A percentile compares a stretch with the other conserved stretches of the same genome.
These are phyloP conservation scores for Venustoraphidia nigricollis DNA, from an alignment of 2,888 invertebrate species.

Conservation along the genomic window DNA sequence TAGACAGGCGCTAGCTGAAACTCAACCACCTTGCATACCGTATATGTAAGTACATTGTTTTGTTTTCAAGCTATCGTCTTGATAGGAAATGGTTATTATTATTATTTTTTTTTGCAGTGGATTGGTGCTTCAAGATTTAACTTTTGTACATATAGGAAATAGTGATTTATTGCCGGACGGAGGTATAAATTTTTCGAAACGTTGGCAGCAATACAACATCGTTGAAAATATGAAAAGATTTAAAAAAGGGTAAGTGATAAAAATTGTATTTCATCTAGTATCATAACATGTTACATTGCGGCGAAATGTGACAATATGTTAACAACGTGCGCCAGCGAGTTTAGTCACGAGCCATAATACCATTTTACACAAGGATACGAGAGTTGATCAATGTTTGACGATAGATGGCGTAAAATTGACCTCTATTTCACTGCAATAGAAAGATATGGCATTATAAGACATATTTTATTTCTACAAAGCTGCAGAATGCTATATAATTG, in stretches of 20 bases:
- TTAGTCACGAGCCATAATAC: too few species aligned
- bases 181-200: conserved; percentile 86
- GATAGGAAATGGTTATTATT: not conserved
- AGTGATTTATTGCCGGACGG: conserved; percentile 77
- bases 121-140: conserved; percentile 93
- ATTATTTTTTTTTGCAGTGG: conserved; percentile 48
- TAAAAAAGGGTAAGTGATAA: conserved; percentile 71
- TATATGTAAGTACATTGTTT: conserved; percentile 67
- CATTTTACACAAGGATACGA: too few species aligned
- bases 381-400: too few species aligned
- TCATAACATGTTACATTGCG: too few species aligned
- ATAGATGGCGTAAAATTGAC: too few species aligned
- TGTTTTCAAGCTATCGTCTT: not conserved
- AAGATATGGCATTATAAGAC: too few species aligned
- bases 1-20: conserved; percentile 82
- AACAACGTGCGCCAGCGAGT: too few species aligned
- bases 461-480: too few species aligned
- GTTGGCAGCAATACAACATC: conserved; percentile 98
- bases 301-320: too few species aligned
- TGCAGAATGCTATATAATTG: too few species aligned
- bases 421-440: too few species aligned
- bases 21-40: conserved; percentile 96
- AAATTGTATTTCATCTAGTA: too few species aligned
- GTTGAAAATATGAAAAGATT: conserved; percentile 97
- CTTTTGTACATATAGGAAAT: conserved; percentile 97